A percentile compares a stretch with the other conserved stretches of the same genome.
Evolutionary conservation across 23 tunicate species (phyloP).

Genomic region (Ascidia mentula): DNA sequence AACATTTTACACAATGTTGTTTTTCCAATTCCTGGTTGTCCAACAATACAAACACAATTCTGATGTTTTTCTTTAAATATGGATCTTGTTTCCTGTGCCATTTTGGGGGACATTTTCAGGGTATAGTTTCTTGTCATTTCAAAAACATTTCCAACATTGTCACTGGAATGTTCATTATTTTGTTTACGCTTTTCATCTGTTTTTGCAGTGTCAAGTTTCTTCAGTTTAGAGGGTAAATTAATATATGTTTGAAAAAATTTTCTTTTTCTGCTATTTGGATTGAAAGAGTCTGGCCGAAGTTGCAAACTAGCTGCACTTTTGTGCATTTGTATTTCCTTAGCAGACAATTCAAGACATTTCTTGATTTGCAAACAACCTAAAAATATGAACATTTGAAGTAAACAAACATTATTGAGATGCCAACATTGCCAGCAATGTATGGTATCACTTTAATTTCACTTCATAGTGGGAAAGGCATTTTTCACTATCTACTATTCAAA

Average conservation of each 20-base stretch:
- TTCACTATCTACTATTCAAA: too few relatives aligned
- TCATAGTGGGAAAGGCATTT: too few relatives aligned
- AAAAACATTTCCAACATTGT: not conserved
- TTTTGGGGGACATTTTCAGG: not conserved
- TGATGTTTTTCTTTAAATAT: not conserved
- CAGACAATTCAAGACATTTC: not conserved
- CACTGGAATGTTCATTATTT: not conserved
- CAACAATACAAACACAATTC: not conserved
- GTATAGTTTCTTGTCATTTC: not conserved
- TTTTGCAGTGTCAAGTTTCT: not conserved
- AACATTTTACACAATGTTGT: not conserved
- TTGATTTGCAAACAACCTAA: not conserved
- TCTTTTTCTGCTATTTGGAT: not conserved
- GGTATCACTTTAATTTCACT: too few relatives aligned
- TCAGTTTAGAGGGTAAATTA: not conserved
- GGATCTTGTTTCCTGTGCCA: not conserved
- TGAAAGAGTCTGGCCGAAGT: not conserved
- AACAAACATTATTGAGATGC: too few relatives aligned
- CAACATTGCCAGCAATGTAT: too few relatives aligned
- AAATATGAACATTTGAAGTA: too few relatives aligned
- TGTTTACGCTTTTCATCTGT: not conserved
- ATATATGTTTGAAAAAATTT: not conserved
- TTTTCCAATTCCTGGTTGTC: not conserved
- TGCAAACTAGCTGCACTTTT: not conserved
- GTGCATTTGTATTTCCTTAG: not conserved